These are phyloP conservation scores for Drosophila testacea DNA, from an alignment of 2,888 invertebrate species.

Conservation along the genomic window DNA sequence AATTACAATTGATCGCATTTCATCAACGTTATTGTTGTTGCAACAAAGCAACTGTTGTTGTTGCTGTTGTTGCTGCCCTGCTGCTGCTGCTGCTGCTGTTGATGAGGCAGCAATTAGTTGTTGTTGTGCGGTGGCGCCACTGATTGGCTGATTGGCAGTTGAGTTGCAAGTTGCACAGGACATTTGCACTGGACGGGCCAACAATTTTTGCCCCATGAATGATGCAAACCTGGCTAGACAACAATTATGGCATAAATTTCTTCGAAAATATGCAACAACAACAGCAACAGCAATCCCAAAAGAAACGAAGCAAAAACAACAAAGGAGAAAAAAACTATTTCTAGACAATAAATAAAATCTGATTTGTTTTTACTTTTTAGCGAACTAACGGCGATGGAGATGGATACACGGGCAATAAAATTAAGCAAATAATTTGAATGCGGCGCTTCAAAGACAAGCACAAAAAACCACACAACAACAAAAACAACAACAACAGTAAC, in stretches of 20 bases:
- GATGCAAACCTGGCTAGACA: slow-evolving; percentile 28
- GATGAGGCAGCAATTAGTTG: slow-evolving; percentile 37
- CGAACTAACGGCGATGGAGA: slow-evolving; percentile 28
- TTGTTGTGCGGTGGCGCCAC: slow-evolving; percentile 43
- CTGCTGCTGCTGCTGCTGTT: background rate
- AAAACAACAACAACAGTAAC: slow-evolving; percentile 49
- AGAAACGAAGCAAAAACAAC: background rate
- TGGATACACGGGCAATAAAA: slow-evolving; percentile 61
- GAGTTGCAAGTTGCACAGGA: slow-evolving; percentile 8
- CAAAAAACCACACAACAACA: slow-evolving; percentile 24
- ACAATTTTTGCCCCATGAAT: slow-evolving; percentile 16
- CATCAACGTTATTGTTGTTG: slow-evolving; percentile 19
- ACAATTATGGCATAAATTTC: slow-evolving; percentile 48
- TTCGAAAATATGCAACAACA: slow-evolving; percentile 36
- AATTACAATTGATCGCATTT: slow-evolving; percentile 52
- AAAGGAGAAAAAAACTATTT: slow-evolving; percentile 35
- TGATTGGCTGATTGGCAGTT: slow-evolving; percentile 23
- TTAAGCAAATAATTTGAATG: slow-evolving; percentile 66
- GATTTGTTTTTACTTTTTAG: slow-evolving; percentile 65
- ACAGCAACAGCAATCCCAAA: background rate
- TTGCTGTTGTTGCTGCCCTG: slow-evolving; percentile 21
- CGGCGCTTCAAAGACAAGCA: slow-evolving; percentile 62
- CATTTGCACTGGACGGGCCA: slow-evolving; percentile 13
- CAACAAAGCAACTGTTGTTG: slow-evolving; percentile 3
- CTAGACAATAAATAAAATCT: slow-evolving; percentile 69